Conservation (phyloP, 1,140 invertebrate genomes). For the Andrena cerasifolii region DNA sequence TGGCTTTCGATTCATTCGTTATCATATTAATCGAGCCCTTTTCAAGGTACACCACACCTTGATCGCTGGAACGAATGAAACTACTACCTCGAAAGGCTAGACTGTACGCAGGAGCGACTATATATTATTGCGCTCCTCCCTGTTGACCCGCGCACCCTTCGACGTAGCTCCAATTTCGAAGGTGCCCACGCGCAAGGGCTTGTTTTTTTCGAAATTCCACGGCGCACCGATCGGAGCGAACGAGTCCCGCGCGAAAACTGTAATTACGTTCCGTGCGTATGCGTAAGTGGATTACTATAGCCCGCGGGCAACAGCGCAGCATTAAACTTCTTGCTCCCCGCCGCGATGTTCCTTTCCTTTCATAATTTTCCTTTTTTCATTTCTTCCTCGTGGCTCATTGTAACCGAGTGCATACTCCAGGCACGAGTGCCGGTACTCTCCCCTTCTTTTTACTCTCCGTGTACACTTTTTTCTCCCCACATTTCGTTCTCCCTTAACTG, state of each 20-base stretch:
- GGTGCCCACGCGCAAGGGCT: neutral
- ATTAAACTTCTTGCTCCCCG: constrained; percentile 5
- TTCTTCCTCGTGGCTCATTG: constrained; percentile 26
- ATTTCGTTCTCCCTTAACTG: constrained; percentile 15
- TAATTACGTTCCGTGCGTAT: constrained; percentile 24
- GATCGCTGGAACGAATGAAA: too few relatives aligned
- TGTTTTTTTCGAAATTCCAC: constrained; percentile 2
- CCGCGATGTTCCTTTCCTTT: neutral
- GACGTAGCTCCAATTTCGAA: too few relatives aligned
- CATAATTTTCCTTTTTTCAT: neutral
- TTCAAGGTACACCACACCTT: too few relatives aligned
- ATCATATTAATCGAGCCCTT: neutral
- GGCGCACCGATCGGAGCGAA: neutral
- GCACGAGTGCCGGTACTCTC: constrained; percentile 35
- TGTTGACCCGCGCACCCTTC: too few relatives aligned
- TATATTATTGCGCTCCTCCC: neutral
- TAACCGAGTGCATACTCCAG: constrained; percentile 43
- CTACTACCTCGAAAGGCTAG: too few relatives aligned
- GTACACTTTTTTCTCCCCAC: constrained; percentile 13
- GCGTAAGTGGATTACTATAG: constrained; percentile 37
- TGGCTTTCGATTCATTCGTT: neutral
- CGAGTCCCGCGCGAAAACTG: constrained; percentile 16
- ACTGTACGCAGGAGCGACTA: neutral
- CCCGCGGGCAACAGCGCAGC: constrained; percentile 1
- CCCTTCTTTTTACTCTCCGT: constrained; percentile 21